Percentiles rank a stretch among this genome's conserved stretches.
phyloP scores from a whole-genome alignment of 2,113 vertebrate species.

The Otolemur garnettii region DNA sequence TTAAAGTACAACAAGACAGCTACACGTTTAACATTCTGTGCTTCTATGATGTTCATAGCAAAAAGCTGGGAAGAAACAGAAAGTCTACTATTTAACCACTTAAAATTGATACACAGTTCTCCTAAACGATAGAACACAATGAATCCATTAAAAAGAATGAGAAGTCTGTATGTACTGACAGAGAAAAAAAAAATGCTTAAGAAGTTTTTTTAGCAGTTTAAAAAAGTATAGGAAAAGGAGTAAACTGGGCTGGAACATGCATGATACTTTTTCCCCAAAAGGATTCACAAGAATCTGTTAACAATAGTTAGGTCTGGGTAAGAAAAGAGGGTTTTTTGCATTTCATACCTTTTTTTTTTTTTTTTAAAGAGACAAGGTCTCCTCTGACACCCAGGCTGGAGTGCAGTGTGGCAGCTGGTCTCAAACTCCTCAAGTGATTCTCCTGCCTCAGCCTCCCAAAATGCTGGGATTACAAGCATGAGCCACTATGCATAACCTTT shows the following conservation, averaged over 20 bases:
- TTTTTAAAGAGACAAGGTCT: too few species aligned
- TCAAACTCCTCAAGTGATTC: too few species aligned
- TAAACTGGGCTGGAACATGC: not conserved
- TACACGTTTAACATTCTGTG: not conserved
- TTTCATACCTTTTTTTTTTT: not conserved
- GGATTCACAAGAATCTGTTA: slow-evolving; percentile 1
- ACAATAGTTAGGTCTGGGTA: not conserved
- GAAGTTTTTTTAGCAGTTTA: not conserved
- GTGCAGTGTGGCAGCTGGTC: too few species aligned
- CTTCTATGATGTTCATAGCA: not conserved
- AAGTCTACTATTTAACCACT: not conserved
- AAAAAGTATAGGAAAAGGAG: not conserved
- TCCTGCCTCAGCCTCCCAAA: too few species aligned
- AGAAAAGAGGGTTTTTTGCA: not conserved
- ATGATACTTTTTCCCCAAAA: not conserved
- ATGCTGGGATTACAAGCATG: too few species aligned
- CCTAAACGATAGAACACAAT: slow-evolving; percentile 29
- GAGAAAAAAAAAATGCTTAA: not conserved
- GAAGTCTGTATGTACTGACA: not conserved
- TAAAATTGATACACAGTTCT: not conserved
- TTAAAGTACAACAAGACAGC: not conserved
- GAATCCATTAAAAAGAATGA: slow-evolving; percentile 12
- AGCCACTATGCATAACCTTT: too few species aligned
- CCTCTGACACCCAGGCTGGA: too few species aligned
- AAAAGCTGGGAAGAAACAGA: not conserved